phyloP scores from a whole-genome alignment of 35 echinoderm and acorn worm genomes.

The Strongylocentrotus purpuratus region DNA sequence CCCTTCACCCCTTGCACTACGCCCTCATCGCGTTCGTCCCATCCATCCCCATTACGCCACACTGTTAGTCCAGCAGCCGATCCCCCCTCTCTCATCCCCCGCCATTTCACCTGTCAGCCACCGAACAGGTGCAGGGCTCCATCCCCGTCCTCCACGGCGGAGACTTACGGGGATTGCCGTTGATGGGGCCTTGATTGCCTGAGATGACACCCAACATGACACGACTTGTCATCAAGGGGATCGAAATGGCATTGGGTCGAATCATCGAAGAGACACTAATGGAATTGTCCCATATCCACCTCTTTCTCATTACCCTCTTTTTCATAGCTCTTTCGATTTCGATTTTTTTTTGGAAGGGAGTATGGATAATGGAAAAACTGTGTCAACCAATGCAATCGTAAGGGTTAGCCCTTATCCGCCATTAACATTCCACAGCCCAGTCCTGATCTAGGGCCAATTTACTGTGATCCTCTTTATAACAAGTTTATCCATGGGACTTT shows the following conservation, averaged over 20 bases:
- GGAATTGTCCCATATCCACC: not conserved
- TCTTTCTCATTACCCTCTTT: not conserved
- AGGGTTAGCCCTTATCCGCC: not conserved
- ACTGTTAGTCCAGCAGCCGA: not conserved
- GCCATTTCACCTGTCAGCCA: constrained; percentile 11
- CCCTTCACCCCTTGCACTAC: no score
- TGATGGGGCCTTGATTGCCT: constrained; percentile 34
- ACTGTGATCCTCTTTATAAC: not conserved
- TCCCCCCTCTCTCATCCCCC: not conserved
- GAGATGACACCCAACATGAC: constrained; percentile 29
- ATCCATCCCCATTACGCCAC: not conserved
- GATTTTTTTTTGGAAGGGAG: not conserved
- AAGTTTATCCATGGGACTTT: not conserved
- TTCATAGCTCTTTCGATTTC: not conserved
- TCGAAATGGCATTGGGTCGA: not conserved
- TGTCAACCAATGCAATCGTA: not conserved
- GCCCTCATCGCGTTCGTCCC: not conserved
- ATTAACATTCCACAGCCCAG: not conserved
- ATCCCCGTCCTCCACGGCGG: not conserved
- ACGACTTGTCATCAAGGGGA: not conserved
- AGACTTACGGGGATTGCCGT: not conserved
- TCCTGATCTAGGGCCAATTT: not conserved
- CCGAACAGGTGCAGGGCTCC: not conserved
- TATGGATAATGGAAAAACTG: not conserved
- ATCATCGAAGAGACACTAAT: not conserved